Evolutionary conservation across 37 sponge, comb jelly and placozoan genomes (phyloP).

Genomic region (Crambe crambe): DNA sequence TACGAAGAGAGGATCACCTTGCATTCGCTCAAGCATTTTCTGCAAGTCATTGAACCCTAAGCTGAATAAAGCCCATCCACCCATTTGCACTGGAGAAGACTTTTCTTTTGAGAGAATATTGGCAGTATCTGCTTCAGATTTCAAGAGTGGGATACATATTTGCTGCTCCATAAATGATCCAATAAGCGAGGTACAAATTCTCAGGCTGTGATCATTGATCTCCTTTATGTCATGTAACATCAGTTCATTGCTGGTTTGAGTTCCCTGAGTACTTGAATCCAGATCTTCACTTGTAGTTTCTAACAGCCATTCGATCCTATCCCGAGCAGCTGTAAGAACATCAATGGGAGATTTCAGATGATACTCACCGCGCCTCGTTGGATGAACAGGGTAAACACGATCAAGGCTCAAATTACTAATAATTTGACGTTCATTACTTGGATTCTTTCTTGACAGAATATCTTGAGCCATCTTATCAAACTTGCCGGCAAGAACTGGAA

Average conservation of each 20-base stretch:
- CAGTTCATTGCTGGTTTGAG: slow-evolving; percentile 17
- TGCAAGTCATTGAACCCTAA: slow-evolving; percentile 34
- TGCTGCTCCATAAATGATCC: slow-evolving; percentile 73
- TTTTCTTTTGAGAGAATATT: slow-evolving; percentile 23
- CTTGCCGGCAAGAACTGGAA: not conserved
- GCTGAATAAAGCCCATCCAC: slow-evolving; percentile 64
- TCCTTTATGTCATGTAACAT: slow-evolving; percentile 35
- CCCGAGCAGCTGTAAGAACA: slow-evolving; percentile 19
- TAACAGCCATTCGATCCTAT: slow-evolving; percentile 1
- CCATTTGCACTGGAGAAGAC: slow-evolving; percentile 38
- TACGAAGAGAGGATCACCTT: slow-evolving; percentile 21
- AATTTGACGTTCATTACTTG: not conserved
- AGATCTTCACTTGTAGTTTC: slow-evolving; percentile 17
- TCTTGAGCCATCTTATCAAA: not conserved
- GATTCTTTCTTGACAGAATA: not conserved
- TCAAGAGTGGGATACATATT: slow-evolving; percentile 57
- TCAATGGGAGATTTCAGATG: slow-evolving; percentile 13
- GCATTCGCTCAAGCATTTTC: slow-evolving; percentile 17
- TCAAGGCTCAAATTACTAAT: slow-evolving; percentile 19
- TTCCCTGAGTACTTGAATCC: not conserved
- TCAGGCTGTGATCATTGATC: slow-evolving; percentile 11
- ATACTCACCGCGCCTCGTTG: not conserved
- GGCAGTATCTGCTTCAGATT: slow-evolving; percentile 48
- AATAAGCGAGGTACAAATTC: slow-evolving; percentile 41
- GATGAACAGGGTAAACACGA: slow-evolving; percentile 25